Conservation (phyloP, 2,888 invertebrate genomes). For the Callyntrura guangdongensis region DNA sequence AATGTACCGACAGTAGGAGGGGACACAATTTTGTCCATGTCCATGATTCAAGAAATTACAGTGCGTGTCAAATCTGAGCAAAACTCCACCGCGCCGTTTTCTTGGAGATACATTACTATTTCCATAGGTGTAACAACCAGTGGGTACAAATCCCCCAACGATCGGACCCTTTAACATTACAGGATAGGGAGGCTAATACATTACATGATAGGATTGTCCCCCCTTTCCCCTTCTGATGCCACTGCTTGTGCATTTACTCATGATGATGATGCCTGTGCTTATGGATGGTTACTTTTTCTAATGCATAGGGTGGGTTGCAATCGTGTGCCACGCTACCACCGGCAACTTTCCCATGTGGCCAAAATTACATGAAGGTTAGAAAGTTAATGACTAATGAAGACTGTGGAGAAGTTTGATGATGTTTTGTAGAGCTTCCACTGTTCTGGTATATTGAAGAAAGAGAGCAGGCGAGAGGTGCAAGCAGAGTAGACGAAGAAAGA, state of each 20-base stretch:
- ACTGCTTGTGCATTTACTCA: neutral
- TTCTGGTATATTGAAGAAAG: neutral
- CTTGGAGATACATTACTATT: too few species aligned
- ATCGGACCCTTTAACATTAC: too few species aligned
- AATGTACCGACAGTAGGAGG: too few species aligned
- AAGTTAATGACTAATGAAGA: neutral
- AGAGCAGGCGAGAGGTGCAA: neutral
- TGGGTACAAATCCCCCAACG: too few species aligned
- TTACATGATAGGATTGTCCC: too few species aligned
- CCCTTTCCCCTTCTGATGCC: neutral
- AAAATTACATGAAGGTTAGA: conserved; percentile 32
- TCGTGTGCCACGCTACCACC: neutral
- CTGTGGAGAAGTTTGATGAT: neutral
- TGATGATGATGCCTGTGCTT: neutral
- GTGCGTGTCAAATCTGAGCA: too few species aligned
- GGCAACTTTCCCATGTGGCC: conserved; percentile 44
- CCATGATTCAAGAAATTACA: too few species aligned
- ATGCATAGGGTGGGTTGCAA: neutral
- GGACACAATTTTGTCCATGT: too few species aligned
- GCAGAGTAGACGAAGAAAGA: neutral
- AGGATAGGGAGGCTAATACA: too few species aligned
- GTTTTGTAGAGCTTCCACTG: neutral
- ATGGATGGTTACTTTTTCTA: neutral
- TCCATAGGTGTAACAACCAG: too few species aligned
- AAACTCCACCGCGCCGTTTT: too few species aligned